Evolutionary conservation across 2,888 invertebrate species (phyloP), one percentile per base, ranked within the genome.

Genomic region (Spisula subtruncata): DNA sequence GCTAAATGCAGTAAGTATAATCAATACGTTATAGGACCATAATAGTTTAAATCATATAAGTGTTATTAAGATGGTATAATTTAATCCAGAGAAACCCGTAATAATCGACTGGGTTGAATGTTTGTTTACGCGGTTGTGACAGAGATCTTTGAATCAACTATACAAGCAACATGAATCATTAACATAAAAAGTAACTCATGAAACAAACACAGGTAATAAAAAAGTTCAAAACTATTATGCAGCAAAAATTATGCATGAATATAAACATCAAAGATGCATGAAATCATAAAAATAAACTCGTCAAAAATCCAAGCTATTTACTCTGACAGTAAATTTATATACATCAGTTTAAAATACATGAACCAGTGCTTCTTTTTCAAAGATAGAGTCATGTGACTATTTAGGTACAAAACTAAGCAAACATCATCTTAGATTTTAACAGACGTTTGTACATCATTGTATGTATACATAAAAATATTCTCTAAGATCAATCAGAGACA

Each of bases 211-310:
- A 25, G 41, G 8, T 41, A 5, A 41, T 41, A 2, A n/a, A n/a
- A 25, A 25, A 66, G n/a, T 66, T 10, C n/a, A 66, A 66, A 66
- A 25, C 25, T 66, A 66, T 66, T 66, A 66, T 66, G 60, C 60
- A 25, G 51, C 25, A 66, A 56, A 20, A 66, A 66, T 66, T 66
- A 66, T 66, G 60, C 60, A 66, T 25, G n/a, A 66, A 66, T 66
- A 66, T 66, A 25, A 66, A 66, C 25, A 66, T 25, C 10, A 66
- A 66, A 66, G 25, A 66, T 66, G 60, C 60, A 66, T 66, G 60
- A 66, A 66, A 66, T 66, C 12, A 25, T 25, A 66, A 10, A 66
- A 66, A 66, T 25, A 66, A 25, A 66, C n/a, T 25, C 60, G 25
- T 25, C n/a, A 8, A 10, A 2, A 2, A 8, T 66, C 10, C 10